These are phyloP conservation scores for Archilochus colubris DNA, from an alignment of 2,113 vertebrate genomes.

Conservation along the genomic window DNA sequence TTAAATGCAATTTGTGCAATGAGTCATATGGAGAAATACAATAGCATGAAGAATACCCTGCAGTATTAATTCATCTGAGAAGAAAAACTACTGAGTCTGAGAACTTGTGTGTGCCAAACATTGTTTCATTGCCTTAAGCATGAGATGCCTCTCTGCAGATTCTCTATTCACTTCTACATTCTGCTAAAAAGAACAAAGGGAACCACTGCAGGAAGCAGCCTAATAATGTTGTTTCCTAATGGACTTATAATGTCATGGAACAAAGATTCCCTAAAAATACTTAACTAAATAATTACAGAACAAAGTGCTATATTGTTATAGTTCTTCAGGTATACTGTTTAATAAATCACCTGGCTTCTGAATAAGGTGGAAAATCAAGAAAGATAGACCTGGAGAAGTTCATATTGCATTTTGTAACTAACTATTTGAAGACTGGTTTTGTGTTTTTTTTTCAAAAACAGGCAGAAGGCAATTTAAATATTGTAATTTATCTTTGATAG, in stretches of 20 bases:
- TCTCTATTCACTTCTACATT: background rate
- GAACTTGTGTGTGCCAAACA: background rate
- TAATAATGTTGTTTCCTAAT: background rate
- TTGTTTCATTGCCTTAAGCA: background rate
- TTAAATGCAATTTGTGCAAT: background rate
- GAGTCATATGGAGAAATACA: constrained; percentile 19
- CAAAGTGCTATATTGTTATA: background rate
- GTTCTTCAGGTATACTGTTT: background rate
- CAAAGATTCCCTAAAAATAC: background rate
- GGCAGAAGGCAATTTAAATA: constrained; percentile 34
- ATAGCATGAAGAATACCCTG: background rate
- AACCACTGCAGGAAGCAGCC: background rate
- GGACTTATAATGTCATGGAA: background rate
- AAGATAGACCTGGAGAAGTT: background rate
- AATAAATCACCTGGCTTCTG: background rate
- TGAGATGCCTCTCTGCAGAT: background rate
- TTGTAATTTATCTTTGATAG: constrained; percentile 49
- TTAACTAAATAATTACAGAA: background rate
- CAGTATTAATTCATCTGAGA: background rate
- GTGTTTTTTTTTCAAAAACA: background rate
- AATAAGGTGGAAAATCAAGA: background rate
- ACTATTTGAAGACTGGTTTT: background rate
- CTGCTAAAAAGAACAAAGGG: background rate
- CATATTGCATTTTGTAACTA: background rate
- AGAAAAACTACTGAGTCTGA: background rate